Conservation (phyloP, 2,113 vertebrate species). For the Entomyzon cyanotis region DNA sequence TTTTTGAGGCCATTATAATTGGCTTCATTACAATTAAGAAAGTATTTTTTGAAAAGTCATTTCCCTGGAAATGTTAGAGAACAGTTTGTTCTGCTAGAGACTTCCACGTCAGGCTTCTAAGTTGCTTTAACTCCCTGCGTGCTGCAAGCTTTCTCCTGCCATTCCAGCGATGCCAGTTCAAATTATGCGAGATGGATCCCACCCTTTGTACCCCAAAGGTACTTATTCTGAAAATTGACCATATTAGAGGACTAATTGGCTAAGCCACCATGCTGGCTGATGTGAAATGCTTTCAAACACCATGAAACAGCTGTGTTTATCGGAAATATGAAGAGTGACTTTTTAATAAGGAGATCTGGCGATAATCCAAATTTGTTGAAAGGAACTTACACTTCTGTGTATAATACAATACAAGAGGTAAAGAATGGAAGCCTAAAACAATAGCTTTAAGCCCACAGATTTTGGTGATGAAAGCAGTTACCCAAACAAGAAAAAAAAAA, state of each 20-base stretch:
- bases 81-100: slow-evolving; percentile 54
- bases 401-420: slow-evolving; percentile 63
- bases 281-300: slow-evolving; percentile 67
- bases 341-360: slow-evolving; percentile 73
- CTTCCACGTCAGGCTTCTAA: slow-evolving; percentile 43
- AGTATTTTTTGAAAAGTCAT: slow-evolving; percentile 51
- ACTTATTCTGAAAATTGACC: slow-evolving; percentile 63
- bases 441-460: slow-evolving; percentile 34
- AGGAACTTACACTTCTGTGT: slow-evolving; percentile 66
- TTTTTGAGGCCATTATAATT: slow-evolving; percentile 57
- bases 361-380: slow-evolving; percentile 65
- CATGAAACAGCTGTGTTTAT: slow-evolving; percentile 69
- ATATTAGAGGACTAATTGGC: slow-evolving; percentile 63
- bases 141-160: slow-evolving; percentile 9
- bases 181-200: slow-evolving; percentile 46
- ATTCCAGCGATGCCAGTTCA: slow-evolving; percentile 37
- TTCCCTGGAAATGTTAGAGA: slow-evolving; percentile 66
- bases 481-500: slow-evolving; percentile 37
- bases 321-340: slow-evolving; percentile 72
- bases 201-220: slow-evolving; percentile 44
- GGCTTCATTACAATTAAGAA: slow-evolving; percentile 66
- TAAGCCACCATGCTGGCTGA: slow-evolving; percentile 60
- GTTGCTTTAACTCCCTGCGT: slow-evolving; percentile 40
- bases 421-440: slow-evolving; percentile 64
- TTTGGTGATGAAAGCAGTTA: slow-evolving; percentile 41